These are phyloP conservation scores for Meghimatium bilineatum DNA, from an alignment of 2,888 invertebrate species.

Conservation along the genomic window DNA sequence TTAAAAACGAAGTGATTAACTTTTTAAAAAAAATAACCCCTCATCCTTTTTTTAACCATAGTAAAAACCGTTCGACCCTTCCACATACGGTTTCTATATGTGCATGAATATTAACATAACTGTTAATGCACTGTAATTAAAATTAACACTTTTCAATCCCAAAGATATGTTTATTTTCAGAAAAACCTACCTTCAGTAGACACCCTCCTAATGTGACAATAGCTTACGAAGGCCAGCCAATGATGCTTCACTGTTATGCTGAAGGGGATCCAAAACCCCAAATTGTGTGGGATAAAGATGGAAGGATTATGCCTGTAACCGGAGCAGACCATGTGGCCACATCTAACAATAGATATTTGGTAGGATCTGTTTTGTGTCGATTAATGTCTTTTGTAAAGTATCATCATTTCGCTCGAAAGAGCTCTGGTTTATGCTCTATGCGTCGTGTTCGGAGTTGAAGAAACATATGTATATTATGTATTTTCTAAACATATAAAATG, in stretches of 20 bases:
- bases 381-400: too few species aligned
- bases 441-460: neutral
- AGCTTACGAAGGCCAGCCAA: slow-evolving; percentile 84
- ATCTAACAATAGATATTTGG: slow-evolving; percentile 41
- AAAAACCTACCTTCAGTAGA: slow-evolving; percentile 89
- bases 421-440: too few species aligned
- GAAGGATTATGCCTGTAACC: slow-evolving; percentile 1
- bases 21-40: too few species aligned
- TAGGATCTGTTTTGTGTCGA: neutral
- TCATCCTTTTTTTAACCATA: too few species aligned
- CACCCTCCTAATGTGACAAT: slow-evolving; percentile 85
- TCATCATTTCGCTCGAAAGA: too few species aligned
- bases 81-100: too few species aligned
- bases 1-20: too few species aligned
- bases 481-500: too few species aligned
- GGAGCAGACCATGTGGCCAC: slow-evolving; percentile 23
- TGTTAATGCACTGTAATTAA: too few species aligned
- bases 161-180: slow-evolving; percentile 75
- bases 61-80: too few species aligned
- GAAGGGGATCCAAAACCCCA: slow-evolving; percentile 92
- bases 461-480: too few species aligned
- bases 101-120: too few species aligned
- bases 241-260: slow-evolving; percentile 89
- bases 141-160: neutral
- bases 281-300: slow-evolving; percentile 93